phyloP scores from a whole-genome alignment of 2,888 invertebrate genomes.

The Aradus depressus region DNA sequence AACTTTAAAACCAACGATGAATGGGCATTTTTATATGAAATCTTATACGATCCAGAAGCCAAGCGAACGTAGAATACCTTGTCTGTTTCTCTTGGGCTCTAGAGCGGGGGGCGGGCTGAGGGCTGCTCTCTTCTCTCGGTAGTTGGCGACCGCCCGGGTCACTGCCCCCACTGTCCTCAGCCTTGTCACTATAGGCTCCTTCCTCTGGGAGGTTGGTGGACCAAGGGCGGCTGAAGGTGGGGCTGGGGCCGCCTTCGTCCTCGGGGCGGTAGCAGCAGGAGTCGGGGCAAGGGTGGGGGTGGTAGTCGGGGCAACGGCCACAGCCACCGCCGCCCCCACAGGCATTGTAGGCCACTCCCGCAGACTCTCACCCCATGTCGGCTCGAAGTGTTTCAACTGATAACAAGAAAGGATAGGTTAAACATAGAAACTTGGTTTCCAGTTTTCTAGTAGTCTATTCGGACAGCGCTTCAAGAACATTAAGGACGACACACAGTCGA shows the following conservation, averaged over 20 bases:
- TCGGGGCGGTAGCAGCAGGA: not conserved
- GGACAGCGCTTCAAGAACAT: too few relatives aligned
- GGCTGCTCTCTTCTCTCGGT: constrained; percentile 35
- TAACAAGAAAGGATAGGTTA: too few relatives aligned
- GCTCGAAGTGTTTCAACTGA: constrained; percentile 82
- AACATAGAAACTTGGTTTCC: too few relatives aligned
- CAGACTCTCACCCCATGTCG: constrained; percentile 77
- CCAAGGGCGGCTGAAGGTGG: not conserved
- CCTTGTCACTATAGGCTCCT: constrained; percentile 34
- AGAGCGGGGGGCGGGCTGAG: constrained; percentile 9
- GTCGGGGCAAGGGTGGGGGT: constrained; percentile 12
- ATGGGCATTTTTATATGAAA: too few relatives aligned
- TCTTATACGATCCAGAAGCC: too few relatives aligned
- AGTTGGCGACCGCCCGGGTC: constrained; percentile 49
- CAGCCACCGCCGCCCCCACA: constrained; percentile 19
- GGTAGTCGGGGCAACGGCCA: not conserved
- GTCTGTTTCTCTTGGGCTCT: constrained; percentile 17
- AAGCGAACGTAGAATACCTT: too few relatives aligned
- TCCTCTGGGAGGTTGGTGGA: constrained; percentile 11
- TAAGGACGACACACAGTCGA: too few relatives aligned
- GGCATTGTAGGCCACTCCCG: constrained; percentile 26
- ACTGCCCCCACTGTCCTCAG: constrained; percentile 54
- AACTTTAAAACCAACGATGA: too few relatives aligned
- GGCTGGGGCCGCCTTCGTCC: constrained; percentile 13
- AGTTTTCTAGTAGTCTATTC: too few relatives aligned